Conservation (phyloP, 2,888 invertebrate genomes). For the Parthenolecanium corni region DNA sequence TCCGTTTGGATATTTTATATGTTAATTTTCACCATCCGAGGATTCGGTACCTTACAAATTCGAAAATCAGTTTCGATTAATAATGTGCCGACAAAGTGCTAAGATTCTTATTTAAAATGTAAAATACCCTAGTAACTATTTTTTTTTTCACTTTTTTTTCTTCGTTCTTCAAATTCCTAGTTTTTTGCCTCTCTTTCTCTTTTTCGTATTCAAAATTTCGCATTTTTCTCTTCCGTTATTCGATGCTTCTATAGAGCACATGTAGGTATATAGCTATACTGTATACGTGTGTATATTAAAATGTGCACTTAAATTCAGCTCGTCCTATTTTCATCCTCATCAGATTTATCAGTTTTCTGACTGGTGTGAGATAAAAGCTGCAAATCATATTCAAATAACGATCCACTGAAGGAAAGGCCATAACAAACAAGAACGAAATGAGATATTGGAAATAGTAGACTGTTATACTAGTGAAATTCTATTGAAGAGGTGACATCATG, state of each 20-base stretch:
- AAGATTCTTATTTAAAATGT: conserved; percentile 4
- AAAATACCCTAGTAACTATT: conserved; percentile 1
- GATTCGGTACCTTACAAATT: not conserved
- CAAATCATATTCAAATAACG: too few species aligned
- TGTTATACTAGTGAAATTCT: too few species aligned
- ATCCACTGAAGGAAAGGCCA: too few species aligned
- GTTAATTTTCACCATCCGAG: conserved; percentile 1
- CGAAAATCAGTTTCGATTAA: not conserved
- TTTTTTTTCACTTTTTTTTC: not conserved
- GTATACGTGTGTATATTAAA: too few species aligned
- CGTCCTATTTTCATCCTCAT: conserved; percentile 8
- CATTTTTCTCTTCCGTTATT: not conserved
- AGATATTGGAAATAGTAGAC: too few species aligned
- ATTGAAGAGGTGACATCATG: too few species aligned
- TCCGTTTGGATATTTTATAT: not conserved
- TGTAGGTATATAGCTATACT: too few species aligned
- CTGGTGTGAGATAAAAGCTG: too few species aligned
- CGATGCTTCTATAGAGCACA: too few species aligned
- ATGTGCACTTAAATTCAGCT: not conserved
- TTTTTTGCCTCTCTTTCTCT: not conserved
- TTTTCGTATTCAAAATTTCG: not conserved
- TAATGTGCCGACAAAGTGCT: not conserved
- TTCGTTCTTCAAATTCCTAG: not conserved
- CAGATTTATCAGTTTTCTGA: too few species aligned
- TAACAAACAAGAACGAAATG: too few species aligned